Conservation (phyloP, 2,888 invertebrate genomes). For the Glaucopsyche alexis region DNA sequence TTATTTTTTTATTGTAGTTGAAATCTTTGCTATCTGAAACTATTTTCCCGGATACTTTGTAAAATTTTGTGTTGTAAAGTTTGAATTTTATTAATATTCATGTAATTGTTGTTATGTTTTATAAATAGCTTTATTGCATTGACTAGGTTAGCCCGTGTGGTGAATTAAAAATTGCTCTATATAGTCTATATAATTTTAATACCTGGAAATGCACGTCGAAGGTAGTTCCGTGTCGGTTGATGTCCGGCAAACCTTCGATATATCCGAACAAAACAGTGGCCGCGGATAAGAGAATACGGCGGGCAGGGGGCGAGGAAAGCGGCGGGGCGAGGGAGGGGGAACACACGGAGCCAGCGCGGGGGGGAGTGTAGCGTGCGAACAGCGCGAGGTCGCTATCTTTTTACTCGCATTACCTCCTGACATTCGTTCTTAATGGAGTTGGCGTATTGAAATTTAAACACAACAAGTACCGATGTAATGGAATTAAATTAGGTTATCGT, state of each 20-base stretch:
- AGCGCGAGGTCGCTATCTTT: conserved; percentile 70
- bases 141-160: neutral
- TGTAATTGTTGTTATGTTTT: neutral
- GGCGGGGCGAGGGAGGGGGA: conserved; percentile 32
- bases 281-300: conserved; percentile 45
- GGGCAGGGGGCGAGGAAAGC: conserved; percentile 43
- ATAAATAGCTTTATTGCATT: neutral
- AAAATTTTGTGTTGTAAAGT: neutral
- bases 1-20: neutral
- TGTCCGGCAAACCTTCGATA: conserved; percentile 78
- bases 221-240: conserved; percentile 75
- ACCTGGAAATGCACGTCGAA: conserved; percentile 73
- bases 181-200: conserved; percentile 42
- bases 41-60: neutral
- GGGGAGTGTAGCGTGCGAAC: conserved; percentile 54
- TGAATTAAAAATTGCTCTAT: conserved; percentile 37
- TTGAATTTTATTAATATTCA: neutral
- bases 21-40: neutral
- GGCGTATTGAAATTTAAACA: conserved; percentile 74
- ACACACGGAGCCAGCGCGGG: conserved; percentile 37
- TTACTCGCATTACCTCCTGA: conserved; percentile 71
- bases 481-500: conserved; percentile 77
- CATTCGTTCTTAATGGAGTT: conserved; percentile 75
- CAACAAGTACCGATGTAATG: conserved; percentile 67
- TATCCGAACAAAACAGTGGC: conserved; percentile 70